A percentile compares a stretch with the other conserved stretches of the same genome.
phyloP scores from a whole-genome alignment of 1,140 invertebrate species.

The Sitophilus oryzae region DNA sequence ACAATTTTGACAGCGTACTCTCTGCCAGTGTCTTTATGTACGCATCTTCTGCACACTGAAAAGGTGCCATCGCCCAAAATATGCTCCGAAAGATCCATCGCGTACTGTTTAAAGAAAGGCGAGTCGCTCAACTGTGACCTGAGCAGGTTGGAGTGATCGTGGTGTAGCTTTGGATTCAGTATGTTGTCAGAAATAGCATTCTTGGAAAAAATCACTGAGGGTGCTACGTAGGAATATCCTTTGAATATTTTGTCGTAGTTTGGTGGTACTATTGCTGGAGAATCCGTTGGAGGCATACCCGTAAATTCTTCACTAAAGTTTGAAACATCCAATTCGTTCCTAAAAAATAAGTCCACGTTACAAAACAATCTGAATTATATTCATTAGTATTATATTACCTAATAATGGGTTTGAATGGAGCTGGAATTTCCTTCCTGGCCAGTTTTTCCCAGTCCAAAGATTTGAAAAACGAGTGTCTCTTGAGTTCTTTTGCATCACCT shows the following conservation, averaged over 20 bases:
- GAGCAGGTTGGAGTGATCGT: slow-evolving; percentile 40
- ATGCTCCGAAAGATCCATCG: slow-evolving; percentile 60
- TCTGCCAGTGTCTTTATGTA: slow-evolving; percentile 58
- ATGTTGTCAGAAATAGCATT: slow-evolving; percentile 65
- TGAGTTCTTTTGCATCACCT: slow-evolving; percentile 75
- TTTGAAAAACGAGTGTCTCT: slow-evolving; percentile 79
- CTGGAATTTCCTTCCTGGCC: slow-evolving; percentile 62
- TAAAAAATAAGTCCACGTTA: slow-evolving; percentile 31
- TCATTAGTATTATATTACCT: slow-evolving; percentile 32
- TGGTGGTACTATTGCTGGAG: slow-evolving; percentile 79
- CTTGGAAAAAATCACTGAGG: slow-evolving; percentile 82
- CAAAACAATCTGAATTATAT: background rate
- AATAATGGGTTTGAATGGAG: slow-evolving; percentile 79
- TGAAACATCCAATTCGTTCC: slow-evolving; percentile 82
- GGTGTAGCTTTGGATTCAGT: slow-evolving; percentile 35
- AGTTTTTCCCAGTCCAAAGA: slow-evolving; percentile 72
- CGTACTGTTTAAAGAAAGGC: slow-evolving; percentile 80
- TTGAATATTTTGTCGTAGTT: slow-evolving; percentile 85
- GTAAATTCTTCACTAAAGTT: slow-evolving; percentile 98
- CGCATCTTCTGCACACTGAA: slow-evolving; percentile 80
- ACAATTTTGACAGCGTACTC: slow-evolving; percentile 90
- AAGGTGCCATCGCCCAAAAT: slow-evolving; percentile 84
- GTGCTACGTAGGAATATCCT: slow-evolving; percentile 92
- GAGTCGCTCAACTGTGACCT: slow-evolving; percentile 59
- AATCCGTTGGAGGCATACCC: slow-evolving; percentile 79